Evolutionary conservation across 2,113 vertebrate species (phyloP).

Genomic region (Channa maculata): DNA sequence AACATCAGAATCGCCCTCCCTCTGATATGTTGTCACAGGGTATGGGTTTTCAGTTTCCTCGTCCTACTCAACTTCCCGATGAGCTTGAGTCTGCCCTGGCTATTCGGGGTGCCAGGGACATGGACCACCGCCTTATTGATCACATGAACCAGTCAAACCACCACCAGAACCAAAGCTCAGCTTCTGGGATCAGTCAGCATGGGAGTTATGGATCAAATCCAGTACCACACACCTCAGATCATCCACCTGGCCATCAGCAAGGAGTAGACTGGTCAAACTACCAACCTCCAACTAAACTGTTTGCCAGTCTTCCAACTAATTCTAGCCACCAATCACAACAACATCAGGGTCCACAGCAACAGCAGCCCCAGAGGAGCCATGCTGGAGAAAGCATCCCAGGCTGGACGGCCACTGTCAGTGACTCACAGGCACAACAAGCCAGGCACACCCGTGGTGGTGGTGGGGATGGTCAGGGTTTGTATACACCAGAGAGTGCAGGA

Average conservation of each 20-base stretch:
- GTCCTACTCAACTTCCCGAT: slow-evolving; percentile 75
- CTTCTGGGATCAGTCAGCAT: slow-evolving; percentile 58
- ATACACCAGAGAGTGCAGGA: slow-evolving; percentile 91
- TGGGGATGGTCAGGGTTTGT: slow-evolving; percentile 73
- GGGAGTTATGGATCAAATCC: slow-evolving; percentile 56
- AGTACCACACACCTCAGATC: slow-evolving; percentile 46
- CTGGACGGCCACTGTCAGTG: slow-evolving; percentile 46
- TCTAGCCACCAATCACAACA: slow-evolving; percentile 43
- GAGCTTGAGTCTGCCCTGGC: slow-evolving; percentile 77
- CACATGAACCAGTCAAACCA: slow-evolving; percentile 61
- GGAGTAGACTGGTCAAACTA: slow-evolving; percentile 76
- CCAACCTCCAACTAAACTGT: slow-evolving; percentile 70
- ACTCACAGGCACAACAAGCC: slow-evolving; percentile 28
- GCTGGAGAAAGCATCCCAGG: slow-evolving; percentile 35
- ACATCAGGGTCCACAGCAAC: slow-evolving; percentile 42
- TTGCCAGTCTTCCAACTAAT: slow-evolving; percentile 44
- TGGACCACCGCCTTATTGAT: slow-evolving; percentile 84
- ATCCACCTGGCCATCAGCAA: slow-evolving; percentile 52
- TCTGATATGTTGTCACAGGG: slow-evolving; percentile 70
- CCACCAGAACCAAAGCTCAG: slow-evolving; percentile 50
- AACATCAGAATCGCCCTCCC: slow-evolving; percentile 54
- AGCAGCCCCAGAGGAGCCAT: slow-evolving; percentile 49
- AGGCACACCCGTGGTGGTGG: slow-evolving; percentile 49
- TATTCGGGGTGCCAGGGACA: slow-evolving; percentile 70
- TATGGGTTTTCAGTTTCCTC: slow-evolving; percentile 82